Evolutionary conservation across 2,113 vertebrate species (phyloP).

Genomic region (Aegypius monachus): DNA sequence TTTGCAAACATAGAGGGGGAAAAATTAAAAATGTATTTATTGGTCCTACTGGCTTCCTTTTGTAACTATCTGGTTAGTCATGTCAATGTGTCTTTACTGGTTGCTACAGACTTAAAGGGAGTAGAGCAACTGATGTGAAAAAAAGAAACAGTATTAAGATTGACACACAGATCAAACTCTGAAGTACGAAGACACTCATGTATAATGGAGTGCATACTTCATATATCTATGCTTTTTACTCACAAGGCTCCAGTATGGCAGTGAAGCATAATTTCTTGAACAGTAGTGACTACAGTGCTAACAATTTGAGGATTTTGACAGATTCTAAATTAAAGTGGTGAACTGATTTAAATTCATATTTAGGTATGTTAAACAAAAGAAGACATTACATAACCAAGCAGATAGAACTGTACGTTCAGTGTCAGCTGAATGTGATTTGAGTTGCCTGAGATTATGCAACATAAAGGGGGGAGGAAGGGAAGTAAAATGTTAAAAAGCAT

Average conservation of each 20-base stretch:
- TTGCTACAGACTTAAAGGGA: neutral
- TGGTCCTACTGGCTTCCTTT: neutral
- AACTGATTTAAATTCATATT: slow-evolving; percentile 45
- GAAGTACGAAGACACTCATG: neutral
- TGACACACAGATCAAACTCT: neutral
- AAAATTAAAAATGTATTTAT: neutral
- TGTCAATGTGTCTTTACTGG: neutral
- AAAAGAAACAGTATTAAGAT: neutral
- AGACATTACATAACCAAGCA: slow-evolving; percentile 52
- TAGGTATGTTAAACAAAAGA: slow-evolving; percentile 65
- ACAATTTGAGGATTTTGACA: slow-evolving; percentile 33
- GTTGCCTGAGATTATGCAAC: slow-evolving; percentile 43
- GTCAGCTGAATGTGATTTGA: slow-evolving; percentile 54
- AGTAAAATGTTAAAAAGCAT: neutral
- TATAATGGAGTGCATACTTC: neutral
- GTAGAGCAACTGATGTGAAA: neutral
- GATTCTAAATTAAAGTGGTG: slow-evolving; percentile 54
- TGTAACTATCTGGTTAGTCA: neutral
- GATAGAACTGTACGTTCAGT: slow-evolving; percentile 54
- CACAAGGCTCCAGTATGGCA: neutral
- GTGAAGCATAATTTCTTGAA: slow-evolving; percentile 6
- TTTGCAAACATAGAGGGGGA: neutral
- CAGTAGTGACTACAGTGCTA: neutral
- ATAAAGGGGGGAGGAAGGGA: neutral
- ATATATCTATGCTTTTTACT: neutral